Evolutionary conservation across 2,888 invertebrate genomes (phyloP), one percentile per base, ranked within the genome.

Genomic region (Neoascia interrupta): DNA sequence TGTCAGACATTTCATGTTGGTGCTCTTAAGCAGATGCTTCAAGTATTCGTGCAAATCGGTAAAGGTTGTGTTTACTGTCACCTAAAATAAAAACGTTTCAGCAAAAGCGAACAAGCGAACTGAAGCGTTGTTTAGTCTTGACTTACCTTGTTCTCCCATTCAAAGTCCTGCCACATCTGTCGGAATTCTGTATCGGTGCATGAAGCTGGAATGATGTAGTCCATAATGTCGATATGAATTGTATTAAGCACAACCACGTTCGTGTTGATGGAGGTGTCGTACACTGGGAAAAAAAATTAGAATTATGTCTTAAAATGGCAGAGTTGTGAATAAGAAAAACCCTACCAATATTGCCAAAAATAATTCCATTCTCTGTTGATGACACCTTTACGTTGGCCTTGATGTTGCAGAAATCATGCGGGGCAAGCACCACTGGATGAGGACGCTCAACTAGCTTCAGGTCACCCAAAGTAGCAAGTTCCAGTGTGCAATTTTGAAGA

Each of bases 131-230:
- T n/a, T n/a, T n/a, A n/a, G 26, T 26, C 8, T 26, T 4, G 8
- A 31, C 23, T 36, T 56, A 91, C 97, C 92, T 99, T 99, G 90
- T 99, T 99, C 91, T 99, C 99, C 99, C 99, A 99, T 90, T 99
- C 99, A 90, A 99, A 99, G 91, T 99, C 99, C 1, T 98, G 97
- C 99, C 99, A 99, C 99, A 99, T 99, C 89, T 96, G 95, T 4
- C 99, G 90, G 91, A 99, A 99, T 90, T 99, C 99, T 0, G 94
- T 93, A 88, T 99, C 99, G 56, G 94, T 96, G 89, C 99, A 99
- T 36, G 91, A 89, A 11, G 97, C 97, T 15, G 98, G 98, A 85
- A 98, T 95, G 85, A 98, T 98, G 90, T 98, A 98, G 90, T 99
- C 99, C 96, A 99, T 98, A 84, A 99, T 98, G 90, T 99, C 99